phyloP scores from a whole-genome alignment of 2,888 invertebrate species.

The Mythimna impura region DNA sequence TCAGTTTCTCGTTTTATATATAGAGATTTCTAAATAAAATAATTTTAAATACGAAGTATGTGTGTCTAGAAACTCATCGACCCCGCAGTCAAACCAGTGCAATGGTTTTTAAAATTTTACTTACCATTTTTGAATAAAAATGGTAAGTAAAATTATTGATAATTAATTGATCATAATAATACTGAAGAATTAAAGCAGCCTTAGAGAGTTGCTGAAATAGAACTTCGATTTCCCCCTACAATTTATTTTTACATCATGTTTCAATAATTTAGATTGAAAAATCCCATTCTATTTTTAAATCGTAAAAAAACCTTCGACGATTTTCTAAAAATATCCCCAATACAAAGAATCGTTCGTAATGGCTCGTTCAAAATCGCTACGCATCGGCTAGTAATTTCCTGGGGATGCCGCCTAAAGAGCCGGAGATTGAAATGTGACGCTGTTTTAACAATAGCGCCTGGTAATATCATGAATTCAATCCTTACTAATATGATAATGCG shows the following conservation, averaged over 20 bases:
- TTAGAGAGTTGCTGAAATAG: neutral
- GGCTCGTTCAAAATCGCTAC: constrained; percentile 8
- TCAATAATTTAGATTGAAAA: neutral
- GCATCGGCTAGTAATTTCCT: constrained; percentile 56
- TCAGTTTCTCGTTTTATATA: too few species aligned
- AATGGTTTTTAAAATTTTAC: too few species aligned
- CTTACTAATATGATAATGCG: too few species aligned
- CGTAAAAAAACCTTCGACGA: neutral
- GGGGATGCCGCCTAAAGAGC: constrained; percentile 34
- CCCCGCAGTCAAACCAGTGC: too few species aligned
- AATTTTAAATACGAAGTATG: too few species aligned
- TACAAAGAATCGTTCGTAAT: constrained; percentile 9
- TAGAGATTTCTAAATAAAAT: too few species aligned
- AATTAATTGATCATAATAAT: too few species aligned
- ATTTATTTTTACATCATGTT: neutral
- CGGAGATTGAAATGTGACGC: constrained; percentile 60
- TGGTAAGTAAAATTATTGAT: too few species aligned
- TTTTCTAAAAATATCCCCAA: constrained; percentile 13
- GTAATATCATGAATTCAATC: constrained; percentile 6
- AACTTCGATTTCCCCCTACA: neutral
- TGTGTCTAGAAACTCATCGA: too few species aligned
- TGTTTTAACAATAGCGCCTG: constrained; percentile 28
- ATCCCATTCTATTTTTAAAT: neutral
- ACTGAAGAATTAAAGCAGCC: too few species aligned
- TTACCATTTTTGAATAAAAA: too few species aligned